Evolutionary conservation across 2,113 vertebrate species (phyloP).

Genomic region (Nerophis ophidion): DNA sequence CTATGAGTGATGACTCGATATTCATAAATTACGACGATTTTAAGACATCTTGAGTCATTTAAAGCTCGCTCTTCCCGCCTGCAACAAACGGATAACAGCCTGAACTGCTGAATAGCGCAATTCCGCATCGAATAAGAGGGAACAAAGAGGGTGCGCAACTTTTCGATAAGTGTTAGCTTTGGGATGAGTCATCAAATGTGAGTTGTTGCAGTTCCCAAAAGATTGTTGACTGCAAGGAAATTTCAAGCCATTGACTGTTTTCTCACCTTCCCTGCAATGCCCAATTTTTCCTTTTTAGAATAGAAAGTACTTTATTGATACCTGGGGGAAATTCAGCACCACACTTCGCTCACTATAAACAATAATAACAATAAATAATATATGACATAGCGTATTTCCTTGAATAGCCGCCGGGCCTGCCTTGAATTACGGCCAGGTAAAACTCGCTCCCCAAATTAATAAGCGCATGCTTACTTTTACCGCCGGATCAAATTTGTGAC

Average conservation of each 20-base stretch:
- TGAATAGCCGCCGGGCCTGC: no score
- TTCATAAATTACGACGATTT: slow-evolving; percentile 21
- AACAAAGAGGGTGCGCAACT: slow-evolving; percentile 39
- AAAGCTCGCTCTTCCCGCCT: slow-evolving; percentile 36
- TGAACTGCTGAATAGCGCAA: slow-evolving; percentile 46
- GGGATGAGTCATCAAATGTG: slow-evolving; percentile 51
- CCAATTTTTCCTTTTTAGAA: neutral
- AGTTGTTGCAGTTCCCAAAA: slow-evolving; percentile 36
- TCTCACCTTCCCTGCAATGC: neutral
- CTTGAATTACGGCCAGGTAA: no score
- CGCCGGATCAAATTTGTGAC: no score
- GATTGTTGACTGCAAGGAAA: slow-evolving; percentile 24
- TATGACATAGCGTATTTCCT: no score
- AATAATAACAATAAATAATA: no score
- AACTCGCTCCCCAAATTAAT: no score
- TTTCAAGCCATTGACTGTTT: neutral
- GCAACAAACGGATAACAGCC: slow-evolving; percentile 38
- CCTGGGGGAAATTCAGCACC: no score
- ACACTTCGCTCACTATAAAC: no score
- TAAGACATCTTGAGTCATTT: slow-evolving; percentile 51
- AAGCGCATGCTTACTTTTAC: no score
- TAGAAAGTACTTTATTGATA: no score
- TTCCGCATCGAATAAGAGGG: slow-evolving; percentile 42
- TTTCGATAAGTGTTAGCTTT: slow-evolving; percentile 52
- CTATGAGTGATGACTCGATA: slow-evolving; percentile 42